Conservation (phyloP, 2,797 vertebrate genomes). For the Coregonus sp. region DNA sequence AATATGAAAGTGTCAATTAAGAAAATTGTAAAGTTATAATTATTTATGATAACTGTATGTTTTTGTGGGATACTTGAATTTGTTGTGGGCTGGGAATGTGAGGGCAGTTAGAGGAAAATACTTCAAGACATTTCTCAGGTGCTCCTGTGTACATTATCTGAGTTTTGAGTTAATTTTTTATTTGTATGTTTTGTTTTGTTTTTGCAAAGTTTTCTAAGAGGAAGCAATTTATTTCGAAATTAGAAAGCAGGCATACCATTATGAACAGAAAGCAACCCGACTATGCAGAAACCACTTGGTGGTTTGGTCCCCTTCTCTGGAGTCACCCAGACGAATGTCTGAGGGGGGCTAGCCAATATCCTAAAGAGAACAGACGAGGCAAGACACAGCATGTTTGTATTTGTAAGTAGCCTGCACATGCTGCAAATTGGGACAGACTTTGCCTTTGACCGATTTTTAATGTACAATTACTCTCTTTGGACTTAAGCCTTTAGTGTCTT, state of each 20-base stretch:
- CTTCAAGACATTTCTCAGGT: slow-evolving; percentile 94
- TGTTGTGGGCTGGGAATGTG: slow-evolving; percentile 81
- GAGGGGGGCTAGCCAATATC: slow-evolving; percentile 54
- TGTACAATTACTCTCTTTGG: slow-evolving; percentile 66
- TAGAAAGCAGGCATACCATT: slow-evolving; percentile 65
- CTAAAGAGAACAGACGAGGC: neutral
- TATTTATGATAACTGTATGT: slow-evolving; percentile 91
- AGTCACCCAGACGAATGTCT: slow-evolving; percentile 24
- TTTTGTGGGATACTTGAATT: slow-evolving; percentile 85
- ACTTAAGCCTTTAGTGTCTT: slow-evolving; percentile 78
- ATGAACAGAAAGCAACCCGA: slow-evolving; percentile 69
- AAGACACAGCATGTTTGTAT: slow-evolving; percentile 54
- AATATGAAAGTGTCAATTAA: slow-evolving; percentile 99
- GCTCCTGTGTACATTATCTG: slow-evolving; percentile 81
- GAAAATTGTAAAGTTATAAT: slow-evolving; percentile 99
- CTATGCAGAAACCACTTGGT: slow-evolving; percentile 82
- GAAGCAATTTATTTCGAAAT: slow-evolving; percentile 57
- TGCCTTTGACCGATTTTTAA: slow-evolving; percentile 70
- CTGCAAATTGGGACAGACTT: slow-evolving; percentile 53
- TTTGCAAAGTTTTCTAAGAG: slow-evolving; percentile 71
- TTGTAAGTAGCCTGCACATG: slow-evolving; percentile 55
- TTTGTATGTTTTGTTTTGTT: slow-evolving; percentile 36
- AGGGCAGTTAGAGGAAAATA: slow-evolving; percentile 74
- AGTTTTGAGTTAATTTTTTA: slow-evolving; percentile 45
- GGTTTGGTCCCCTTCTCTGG: slow-evolving; percentile 45